Percentiles rank a stretch among this genome's conserved stretches.
Evolutionary conservation across 2,888 invertebrate genomes (phyloP).

Genomic region (Thera britannica): DNA sequence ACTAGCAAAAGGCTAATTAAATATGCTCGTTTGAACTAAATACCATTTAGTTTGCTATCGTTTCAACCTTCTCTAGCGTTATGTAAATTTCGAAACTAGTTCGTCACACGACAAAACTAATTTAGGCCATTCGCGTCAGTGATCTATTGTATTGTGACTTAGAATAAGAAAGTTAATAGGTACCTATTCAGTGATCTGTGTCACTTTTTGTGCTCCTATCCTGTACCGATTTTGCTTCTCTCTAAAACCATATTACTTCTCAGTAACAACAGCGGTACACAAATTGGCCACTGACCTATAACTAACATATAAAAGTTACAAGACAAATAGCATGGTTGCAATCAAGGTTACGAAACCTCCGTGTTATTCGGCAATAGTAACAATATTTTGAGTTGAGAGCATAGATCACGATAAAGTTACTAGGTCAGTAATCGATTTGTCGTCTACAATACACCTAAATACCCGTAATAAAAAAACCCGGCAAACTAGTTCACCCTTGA

Average conservation of each 20-base stretch:
- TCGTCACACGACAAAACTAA: constrained; percentile 6
- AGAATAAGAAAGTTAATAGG: constrained; percentile 9
- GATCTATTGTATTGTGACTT: constrained; percentile 10
- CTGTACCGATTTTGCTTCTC: background rate
- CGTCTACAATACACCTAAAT: background rate
- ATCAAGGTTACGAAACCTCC: constrained; percentile 26
- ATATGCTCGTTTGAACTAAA: constrained; percentile 1
- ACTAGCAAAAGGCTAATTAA: constrained; percentile 7
- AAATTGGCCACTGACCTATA: constrained; percentile 7
- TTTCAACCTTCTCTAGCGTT: background rate
- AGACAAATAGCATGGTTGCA: constrained; percentile 27
- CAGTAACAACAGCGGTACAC: background rate
- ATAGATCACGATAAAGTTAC: constrained; percentile 5
- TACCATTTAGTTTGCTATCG: background rate
- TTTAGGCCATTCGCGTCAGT: constrained; percentile 4
- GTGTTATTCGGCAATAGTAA: constrained; percentile 21
- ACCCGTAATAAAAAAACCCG: no score
- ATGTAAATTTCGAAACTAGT: background rate
- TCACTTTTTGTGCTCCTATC: background rate
- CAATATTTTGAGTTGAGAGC: background rate
- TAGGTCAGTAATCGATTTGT: background rate
- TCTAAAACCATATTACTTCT: background rate
- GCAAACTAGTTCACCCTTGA: no score
- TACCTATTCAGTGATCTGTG: background rate
- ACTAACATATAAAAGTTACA: constrained; percentile 19